Evolutionary conservation across 1,140 invertebrate genomes (phyloP).

Genomic region (Lerema accius): DNA sequence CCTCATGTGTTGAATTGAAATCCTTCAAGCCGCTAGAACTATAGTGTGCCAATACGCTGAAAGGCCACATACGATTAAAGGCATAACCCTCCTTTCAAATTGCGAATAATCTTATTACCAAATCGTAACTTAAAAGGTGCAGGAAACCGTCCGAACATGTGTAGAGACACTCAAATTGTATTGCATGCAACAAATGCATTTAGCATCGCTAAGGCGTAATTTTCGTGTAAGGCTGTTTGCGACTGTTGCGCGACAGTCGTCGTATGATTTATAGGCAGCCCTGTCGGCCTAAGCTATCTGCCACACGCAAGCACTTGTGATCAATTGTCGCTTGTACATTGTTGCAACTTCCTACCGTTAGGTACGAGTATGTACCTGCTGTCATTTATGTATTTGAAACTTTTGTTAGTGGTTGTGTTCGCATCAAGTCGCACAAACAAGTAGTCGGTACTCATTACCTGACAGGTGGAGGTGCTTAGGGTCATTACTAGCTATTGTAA

Average conservation of each 20-base stretch:
- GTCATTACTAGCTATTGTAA: too few relatives aligned
- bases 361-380: too few relatives aligned
- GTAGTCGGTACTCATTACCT: too few relatives aligned
- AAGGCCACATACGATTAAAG: too few relatives aligned
- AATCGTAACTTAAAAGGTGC: slow-evolving; percentile 41
- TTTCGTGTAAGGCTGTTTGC: slow-evolving; percentile 71
- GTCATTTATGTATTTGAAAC: slow-evolving; percentile 8
- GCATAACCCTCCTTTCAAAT: too few relatives aligned
- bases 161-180: slow-evolving; percentile 28
- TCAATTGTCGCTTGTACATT: slow-evolving; percentile 53
- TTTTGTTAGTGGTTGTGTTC: background rate
- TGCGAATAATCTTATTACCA: too few relatives aligned
- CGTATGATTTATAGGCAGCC: slow-evolving; percentile 62
- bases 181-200: slow-evolving; percentile 75
- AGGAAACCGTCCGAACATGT: background rate
- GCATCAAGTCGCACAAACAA: too few relatives aligned
- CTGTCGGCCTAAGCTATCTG: slow-evolving; percentile 43
- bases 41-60: too few relatives aligned
- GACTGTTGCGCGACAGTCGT: slow-evolving; percentile 63
- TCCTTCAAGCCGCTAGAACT: too few relatives aligned
- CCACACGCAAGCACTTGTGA: slow-evolving; percentile 70
- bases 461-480: slow-evolving; percentile 45
- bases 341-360: slow-evolving; percentile 18
- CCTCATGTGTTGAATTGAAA: too few relatives aligned
- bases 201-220: slow-evolving; percentile 63